A percentile compares a stretch with the other conserved stretches of the same genome.
phyloP scores from a whole-genome alignment of 1,140 invertebrate species.

The Eumeta japonica region DNA sequence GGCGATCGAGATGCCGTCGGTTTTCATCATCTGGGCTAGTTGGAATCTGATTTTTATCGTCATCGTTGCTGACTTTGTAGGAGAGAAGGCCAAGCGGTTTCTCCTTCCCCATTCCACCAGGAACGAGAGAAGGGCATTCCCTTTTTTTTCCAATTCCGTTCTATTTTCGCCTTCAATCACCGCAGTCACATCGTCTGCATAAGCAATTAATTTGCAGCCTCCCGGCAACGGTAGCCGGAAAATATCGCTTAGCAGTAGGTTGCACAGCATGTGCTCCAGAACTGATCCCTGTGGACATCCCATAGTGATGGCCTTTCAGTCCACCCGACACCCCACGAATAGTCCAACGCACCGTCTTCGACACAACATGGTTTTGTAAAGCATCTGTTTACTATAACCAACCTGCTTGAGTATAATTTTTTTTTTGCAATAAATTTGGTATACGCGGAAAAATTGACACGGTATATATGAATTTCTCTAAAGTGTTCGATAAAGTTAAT shows the following conservation, averaged over 20 bases:
- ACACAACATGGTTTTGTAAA: too few species aligned
- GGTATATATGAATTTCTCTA: too few species aligned
- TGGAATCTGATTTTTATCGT: constrained; percentile 16
- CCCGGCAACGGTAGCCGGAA: constrained; percentile 16
- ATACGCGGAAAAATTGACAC: too few species aligned
- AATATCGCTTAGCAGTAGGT: constrained; percentile 36
- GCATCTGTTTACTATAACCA: too few species aligned
- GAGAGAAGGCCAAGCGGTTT: constrained; percentile 12
- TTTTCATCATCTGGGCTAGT: constrained; percentile 11
- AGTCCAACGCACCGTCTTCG: too few species aligned
- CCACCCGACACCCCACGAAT: too few species aligned
- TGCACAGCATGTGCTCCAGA: too few species aligned
- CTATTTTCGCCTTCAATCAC: constrained; percentile 20
- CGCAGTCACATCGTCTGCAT: constrained; percentile 35
- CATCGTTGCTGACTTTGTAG: constrained; percentile 13
- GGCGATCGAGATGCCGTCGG: constrained; percentile 6
- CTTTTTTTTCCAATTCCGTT: constrained; percentile 16
- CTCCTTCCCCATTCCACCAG: constrained; percentile 18
- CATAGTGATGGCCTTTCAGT: too few species aligned
- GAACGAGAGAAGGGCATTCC: constrained; percentile 1
- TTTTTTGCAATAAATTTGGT: too few species aligned
- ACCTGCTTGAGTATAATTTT: too few species aligned
- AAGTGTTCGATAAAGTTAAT: too few species aligned
- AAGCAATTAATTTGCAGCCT: constrained; percentile 19
- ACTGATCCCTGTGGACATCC: too few species aligned